Evolutionary conservation across 1,140 invertebrate species (phyloP), one percentile per base, ranked within the genome.

Genomic region (Brachionus asplanchnoidis): DNA sequence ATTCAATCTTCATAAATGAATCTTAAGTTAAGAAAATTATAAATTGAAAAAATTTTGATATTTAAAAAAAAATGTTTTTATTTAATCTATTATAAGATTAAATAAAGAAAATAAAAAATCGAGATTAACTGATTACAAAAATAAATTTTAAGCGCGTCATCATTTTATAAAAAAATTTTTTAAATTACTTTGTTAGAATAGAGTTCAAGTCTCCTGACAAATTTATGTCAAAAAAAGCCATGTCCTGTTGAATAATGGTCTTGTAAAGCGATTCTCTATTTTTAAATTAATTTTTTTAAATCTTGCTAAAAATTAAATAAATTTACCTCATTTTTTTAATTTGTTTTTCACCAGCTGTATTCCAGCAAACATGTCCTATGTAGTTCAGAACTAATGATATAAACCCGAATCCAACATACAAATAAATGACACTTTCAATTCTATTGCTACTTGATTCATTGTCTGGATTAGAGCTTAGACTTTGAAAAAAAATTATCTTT

Each of bases 371-470:
- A 82, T 82, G 79, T 26, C 32, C 32, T 23, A 82, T 44, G 53
- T 82, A 68, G 26, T 82, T 82, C 17, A 68, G 9, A 42, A 44
- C 65, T 12, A 82, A 2, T 65, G 79, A 82, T 17, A 82, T 14
- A 65, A 68, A 65, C 9, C 79, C 79, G 26, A 60, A 44, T 17
- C 23, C 53, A 65, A 82, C 42, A 65, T 82, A 82, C 5, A 83
- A 28, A 50, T 32, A 23, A 40, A 66, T 60, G 2, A 28, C 26
- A 32, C 28, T 11, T n/a, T 73, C 28, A 36, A 87, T 88, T 90
- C 75, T 65, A 86, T 53, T 9, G 79, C 36, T 46, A 92, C 92
- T 73, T 92, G 89, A 17, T 97, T 93, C 87, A 97, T 97, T 44
- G 92, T 91, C 86, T 96, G 95, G 44, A 96, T 95, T 73, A 40